phyloP scores from a whole-genome alignment of 2,113 vertebrate species.

The Bambusicola thoracicus region DNA sequence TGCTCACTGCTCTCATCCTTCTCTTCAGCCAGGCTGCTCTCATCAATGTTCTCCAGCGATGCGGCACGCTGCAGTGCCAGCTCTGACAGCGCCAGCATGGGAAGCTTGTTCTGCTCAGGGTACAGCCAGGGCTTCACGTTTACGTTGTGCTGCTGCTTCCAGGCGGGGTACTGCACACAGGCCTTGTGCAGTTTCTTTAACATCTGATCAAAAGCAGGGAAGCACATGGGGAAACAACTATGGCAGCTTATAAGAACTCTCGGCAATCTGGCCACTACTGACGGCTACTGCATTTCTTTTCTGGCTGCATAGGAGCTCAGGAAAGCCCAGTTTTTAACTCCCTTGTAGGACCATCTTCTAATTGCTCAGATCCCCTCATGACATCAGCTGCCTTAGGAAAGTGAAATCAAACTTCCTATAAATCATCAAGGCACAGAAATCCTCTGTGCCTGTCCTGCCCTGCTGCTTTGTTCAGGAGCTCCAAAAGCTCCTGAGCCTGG shows the following conservation, averaged over 20 bases:
- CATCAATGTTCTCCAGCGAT: conserved; percentile 82
- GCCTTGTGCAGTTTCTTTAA: conserved; percentile 79
- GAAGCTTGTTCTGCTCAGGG: conserved; percentile 79
- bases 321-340: neutral
- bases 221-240: neutral
- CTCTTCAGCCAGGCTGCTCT: conserved; percentile 66
- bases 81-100: conserved; percentile 76
- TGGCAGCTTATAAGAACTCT: neutral
- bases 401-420: neutral
- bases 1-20: conserved; percentile 66
- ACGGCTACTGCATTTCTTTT: neutral
- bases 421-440: neutral
- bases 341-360: neutral
- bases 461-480: neutral
- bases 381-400: neutral
- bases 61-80: conserved; percentile 79
- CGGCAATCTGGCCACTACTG: neutral
- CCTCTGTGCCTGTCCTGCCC: neutral
- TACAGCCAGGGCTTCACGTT: conserved; percentile 80
- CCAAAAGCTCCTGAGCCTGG: neutral
- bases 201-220: conserved; percentile 65
- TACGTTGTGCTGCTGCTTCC: conserved; percentile 77
- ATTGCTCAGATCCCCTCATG: neutral
- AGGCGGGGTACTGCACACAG: conserved; percentile 73
- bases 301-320: neutral